Base-by-base conservation (phyloP, 2,113 vertebrate genomes). In the Willisornis vidua region DNA sequence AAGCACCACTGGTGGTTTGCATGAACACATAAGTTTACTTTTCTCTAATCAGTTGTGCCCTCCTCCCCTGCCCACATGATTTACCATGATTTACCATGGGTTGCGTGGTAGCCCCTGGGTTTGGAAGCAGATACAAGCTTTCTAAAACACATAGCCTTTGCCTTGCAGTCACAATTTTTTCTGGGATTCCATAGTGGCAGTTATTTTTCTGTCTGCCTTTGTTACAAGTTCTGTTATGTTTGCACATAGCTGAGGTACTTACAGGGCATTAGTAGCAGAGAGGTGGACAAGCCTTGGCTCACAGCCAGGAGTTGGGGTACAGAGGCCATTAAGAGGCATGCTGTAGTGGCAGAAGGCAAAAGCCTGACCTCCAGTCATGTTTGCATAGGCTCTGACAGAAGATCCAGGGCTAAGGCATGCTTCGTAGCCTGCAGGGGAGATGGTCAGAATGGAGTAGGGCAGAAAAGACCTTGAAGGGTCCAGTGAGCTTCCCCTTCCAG, bases 51-150 rank as follows among this genome's bases (percentile, higher is more conserved):
- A 37, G 14, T 61, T 55, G 35, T 33, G 6, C 20, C 3, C 15
- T 2, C 14, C 16, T 31, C 7, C 14, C 14, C 18, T 4, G 5
- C 31, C 45, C 22, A 3, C 13, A 1, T 19, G 29, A n/a, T 4
- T 77, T 58, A 8, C 26, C 6, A 1, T 3, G 6, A 33, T 49
- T 35, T 52, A n/a, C 35, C 29, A n/a, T 57, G 25, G 5, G 5
- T 55, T 65, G 29, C 19, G 29, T 23, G 6, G 41, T 39, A 87
- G 33, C 17, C 31, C 7, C 16, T 24, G 15, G 19, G 37, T 85
- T 41, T 65, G 33, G 76, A 85, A 65, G 41, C 24, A 48, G 39
- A 3, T 49, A 4, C 0, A 20, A 48, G 18, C 59, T 71, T 86
- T 54, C 12, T n/a, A 37, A 78, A 71, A 57, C 23, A 16, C 33